Conservation (phyloP, 2,888 invertebrate genomes). For the Xestoiulus laeticollis region DNA sequence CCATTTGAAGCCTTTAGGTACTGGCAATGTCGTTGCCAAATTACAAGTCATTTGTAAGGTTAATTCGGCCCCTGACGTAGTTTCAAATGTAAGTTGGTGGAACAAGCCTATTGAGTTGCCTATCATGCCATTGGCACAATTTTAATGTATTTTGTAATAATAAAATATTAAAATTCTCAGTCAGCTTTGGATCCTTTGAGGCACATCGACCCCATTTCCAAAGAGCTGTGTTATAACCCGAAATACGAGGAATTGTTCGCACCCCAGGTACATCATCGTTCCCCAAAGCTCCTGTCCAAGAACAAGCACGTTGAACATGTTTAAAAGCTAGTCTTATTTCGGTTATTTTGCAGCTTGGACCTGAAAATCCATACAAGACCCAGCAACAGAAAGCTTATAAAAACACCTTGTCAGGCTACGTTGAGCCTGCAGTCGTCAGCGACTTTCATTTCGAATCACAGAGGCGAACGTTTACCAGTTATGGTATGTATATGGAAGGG, state of each 20-base stretch:
- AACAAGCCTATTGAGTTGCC: too few species aligned
- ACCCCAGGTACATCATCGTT: constrained; percentile 76
- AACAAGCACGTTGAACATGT: neutral
- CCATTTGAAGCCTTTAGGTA: constrained; percentile 69
- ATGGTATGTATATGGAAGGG: constrained; percentile 70
- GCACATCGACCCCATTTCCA: constrained; percentile 79
- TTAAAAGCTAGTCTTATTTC: neutral
- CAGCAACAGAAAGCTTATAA: constrained; percentile 86
- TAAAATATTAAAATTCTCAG: constrained; percentile 53
- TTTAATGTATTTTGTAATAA: too few species aligned
- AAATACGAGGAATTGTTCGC: constrained; percentile 95
- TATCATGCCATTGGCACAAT: too few species aligned
- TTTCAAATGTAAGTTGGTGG: constrained; percentile 72
- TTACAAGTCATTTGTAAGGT: constrained; percentile 65
- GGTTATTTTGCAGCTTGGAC: constrained; percentile 72
- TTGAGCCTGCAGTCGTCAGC: constrained; percentile 94
- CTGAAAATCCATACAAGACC: constrained; percentile 91
- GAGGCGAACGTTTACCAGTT: constrained; percentile 91
- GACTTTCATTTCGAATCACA: constrained; percentile 98
- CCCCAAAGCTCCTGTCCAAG: too few species aligned
- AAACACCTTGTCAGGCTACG: constrained; percentile 93
- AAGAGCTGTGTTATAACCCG: constrained; percentile 89
- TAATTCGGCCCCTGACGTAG: constrained; percentile 83
- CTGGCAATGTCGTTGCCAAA: constrained; percentile 54
- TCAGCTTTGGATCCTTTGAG: constrained; percentile 76